These are phyloP conservation scores for Lophotis ruficrista DNA, from an alignment of 2,113 vertebrate genomes.

Conservation along the genomic window DNA sequence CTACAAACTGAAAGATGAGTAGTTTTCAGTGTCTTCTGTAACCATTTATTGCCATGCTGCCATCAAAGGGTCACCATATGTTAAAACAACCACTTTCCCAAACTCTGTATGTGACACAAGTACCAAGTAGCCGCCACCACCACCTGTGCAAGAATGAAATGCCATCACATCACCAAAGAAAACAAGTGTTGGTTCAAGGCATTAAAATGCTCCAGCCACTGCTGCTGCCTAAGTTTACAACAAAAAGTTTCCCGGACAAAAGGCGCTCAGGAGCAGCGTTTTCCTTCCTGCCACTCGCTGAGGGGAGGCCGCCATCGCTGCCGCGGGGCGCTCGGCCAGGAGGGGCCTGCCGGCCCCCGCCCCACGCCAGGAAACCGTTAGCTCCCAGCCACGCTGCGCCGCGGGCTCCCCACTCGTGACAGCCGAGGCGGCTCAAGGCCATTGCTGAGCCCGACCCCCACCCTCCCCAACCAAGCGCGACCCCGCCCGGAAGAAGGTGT, in stretches of 20 bases:
- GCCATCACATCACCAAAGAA: background rate
- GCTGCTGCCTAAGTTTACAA: rapidly evolving
- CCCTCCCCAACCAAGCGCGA: background rate
- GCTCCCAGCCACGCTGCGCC: background rate
- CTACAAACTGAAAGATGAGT: background rate
- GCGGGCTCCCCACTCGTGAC: too few species aligned
- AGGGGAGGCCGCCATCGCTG: too few species aligned
- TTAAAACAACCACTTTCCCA: background rate
- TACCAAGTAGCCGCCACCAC: background rate
- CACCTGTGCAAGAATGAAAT: rapidly evolving
- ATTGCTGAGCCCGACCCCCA: rapidly evolving
- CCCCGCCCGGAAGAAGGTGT: too few species aligned
- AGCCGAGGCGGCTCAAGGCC: rapidly evolving
- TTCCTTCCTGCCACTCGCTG: background rate
- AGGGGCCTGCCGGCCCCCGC: background rate
- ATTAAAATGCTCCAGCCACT: rapidly evolving
- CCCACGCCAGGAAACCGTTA: background rate
- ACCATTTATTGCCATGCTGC: background rate
- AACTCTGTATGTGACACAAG: rapidly evolving
- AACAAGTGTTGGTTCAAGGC: rapidly evolving
- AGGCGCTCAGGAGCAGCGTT: rapidly evolving
- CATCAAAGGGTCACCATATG: background rate
- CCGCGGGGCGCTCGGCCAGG: background rate
- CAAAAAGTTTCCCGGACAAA: rapidly evolving
- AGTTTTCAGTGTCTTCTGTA: background rate